Evolutionary conservation across 2,113 vertebrate species (phyloP), one percentile per base, ranked within the genome.

Genomic region (Castor canadensis): DNA sequence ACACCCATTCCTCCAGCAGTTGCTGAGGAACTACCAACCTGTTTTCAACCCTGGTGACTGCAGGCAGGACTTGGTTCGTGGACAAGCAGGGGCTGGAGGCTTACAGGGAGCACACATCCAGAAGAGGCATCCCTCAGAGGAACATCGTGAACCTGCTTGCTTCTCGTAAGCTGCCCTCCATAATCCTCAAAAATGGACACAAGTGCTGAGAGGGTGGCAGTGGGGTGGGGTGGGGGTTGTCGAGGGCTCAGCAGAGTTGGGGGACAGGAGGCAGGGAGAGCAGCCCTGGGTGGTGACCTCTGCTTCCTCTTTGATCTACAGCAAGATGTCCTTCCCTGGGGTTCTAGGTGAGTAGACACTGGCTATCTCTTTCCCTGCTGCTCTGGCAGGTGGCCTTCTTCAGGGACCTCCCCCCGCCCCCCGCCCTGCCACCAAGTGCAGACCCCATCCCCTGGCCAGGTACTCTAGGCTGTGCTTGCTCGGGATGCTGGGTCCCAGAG

Each of bases 191-290:
- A n/a, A n/a, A n/a, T n/a, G n/a, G n/a, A n/a, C 32, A 69, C 47
- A 7, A 52, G 19, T 10, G 32, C 43, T 5, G 8, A 77, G 75
- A 24, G 11, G 40, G 32, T 28, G 12, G 22, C 40, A 3, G 15
- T 4, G 0, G 45, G 56, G 6, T 52, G 24, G 22, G 58, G 30
- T 1, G 10, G 69, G 38, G 38, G 6, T 0, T 1, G 1, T 32
- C 10, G 11, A 6, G 17, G 58, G 40, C 28, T 47, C 11, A 16
- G 17, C 24, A 10, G 58, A 60, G 58, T 26, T 6, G 58, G 58
- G 16, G 52, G 28, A 26, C 58, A 9, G 62, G 24, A 22, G 52
- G 43, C n/a, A 38, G 20, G 45, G 28, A 11, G 47, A 32, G 54
- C 8, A 40, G 0, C 15, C 4, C 22, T 19, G 19, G 3, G 28